phyloP scores from a whole-genome alignment of 2,888 invertebrate genomes.

The Julus scanicus region DNA sequence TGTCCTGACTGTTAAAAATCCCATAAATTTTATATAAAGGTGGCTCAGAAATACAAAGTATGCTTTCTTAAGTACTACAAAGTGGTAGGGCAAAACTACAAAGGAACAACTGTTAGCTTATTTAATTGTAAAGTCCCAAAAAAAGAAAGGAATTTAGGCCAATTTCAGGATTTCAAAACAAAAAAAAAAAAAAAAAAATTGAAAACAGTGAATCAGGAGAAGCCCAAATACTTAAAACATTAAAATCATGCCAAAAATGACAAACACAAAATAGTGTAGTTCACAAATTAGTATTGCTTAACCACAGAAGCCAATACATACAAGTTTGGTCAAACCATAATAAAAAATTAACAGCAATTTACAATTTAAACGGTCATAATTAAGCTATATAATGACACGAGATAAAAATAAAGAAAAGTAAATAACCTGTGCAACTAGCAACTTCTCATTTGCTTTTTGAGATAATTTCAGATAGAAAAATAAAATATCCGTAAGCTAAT shows the following conservation, averaged over 20 bases:
- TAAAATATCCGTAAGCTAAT: slow-evolving; percentile 21
- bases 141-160: too few species aligned
- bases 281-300: slow-evolving; percentile 26
- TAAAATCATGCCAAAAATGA: not conserved
- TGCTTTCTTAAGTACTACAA: too few species aligned
- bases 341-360: slow-evolving; percentile 15
- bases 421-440: slow-evolving; percentile 19
- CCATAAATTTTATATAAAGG: too few species aligned
- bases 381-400: not conserved
- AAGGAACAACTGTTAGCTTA: too few species aligned
- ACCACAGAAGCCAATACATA: slow-evolving; percentile 25
- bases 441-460: not conserved
- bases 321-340: not conserved
- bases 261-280: not conserved
- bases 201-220: not conserved
- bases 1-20: too few species aligned
- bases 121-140: too few species aligned
- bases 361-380: not conserved
- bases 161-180: too few species aligned
- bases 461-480: slow-evolving; percentile 23
- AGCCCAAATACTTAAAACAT: not conserved
- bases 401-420: not conserved
- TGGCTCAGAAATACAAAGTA: too few species aligned
- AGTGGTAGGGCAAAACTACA: too few species aligned
- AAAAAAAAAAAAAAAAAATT: too few species aligned